Percentiles rank a stretch among this genome's conserved stretches.
phyloP scores from a whole-genome alignment of 2,113 vertebrate genomes.

The Malurus alboscapulatus region DNA sequence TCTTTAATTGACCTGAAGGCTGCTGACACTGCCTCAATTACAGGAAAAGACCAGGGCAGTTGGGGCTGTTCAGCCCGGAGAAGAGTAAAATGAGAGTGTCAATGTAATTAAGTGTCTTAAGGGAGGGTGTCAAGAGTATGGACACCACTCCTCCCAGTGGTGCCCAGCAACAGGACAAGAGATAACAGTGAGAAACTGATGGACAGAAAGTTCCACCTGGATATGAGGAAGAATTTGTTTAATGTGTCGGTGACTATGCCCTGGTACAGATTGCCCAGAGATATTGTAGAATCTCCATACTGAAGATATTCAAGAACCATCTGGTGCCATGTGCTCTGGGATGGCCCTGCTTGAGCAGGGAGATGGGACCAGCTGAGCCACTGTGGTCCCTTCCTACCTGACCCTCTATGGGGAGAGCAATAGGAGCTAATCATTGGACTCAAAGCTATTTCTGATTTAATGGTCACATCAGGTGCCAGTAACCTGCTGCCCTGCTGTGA shows the following conservation, averaged over 20 bases:
- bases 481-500: background rate
- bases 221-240: background rate
- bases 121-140: background rate
- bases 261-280: background rate
- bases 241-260: background rate
- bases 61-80: background rate
- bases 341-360: background rate
- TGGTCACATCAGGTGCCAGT: background rate
- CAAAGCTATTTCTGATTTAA: background rate
- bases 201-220: background rate
- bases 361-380: background rate
- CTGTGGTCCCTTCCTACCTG: background rate
- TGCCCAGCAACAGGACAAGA: background rate
- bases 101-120: background rate
- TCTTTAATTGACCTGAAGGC: background rate
- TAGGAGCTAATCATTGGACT: background rate
- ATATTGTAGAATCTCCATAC: background rate
- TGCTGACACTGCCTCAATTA: background rate
- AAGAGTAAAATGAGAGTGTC: background rate
- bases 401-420: background rate
- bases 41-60: fast-evolving
- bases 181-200: background rate
- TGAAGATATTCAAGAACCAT: background rate
- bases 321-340: background rate
- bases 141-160: background rate